Conservation (phyloP, 2,888 invertebrate genomes). For the Pterostichus madidus region DNA sequence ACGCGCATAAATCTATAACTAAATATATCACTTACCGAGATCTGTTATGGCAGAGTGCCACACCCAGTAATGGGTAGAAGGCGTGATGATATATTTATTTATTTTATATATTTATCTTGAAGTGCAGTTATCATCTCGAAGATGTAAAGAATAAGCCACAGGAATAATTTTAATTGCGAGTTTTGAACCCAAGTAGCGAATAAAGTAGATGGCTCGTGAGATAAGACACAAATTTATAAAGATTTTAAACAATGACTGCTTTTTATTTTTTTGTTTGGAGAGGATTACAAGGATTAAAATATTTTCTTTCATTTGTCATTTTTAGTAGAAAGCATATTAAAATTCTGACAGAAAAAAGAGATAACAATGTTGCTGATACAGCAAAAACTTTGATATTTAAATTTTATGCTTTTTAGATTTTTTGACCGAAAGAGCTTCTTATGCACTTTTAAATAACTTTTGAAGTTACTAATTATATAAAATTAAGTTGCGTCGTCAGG, state of each 20-base stretch:
- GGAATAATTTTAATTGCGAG: too few species aligned
- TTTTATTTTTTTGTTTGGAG: not conserved
- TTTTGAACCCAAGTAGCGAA: too few species aligned
- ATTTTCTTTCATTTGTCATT: not conserved
- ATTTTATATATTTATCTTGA: too few species aligned
- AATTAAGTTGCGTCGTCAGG: constrained; percentile 21
- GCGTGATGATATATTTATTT: too few species aligned
- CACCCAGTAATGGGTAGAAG: too few species aligned
- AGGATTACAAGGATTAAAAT: constrained; percentile 11
- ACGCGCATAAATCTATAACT: too few species aligned
- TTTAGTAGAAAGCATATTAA: not conserved
- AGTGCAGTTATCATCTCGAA: too few species aligned
- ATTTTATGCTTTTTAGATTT: constrained; percentile 10
- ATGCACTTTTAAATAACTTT: constrained; percentile 31
- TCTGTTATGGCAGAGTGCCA: too few species aligned
- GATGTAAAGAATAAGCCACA: too few species aligned
- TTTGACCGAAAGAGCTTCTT: constrained; percentile 7
- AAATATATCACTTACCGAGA: too few species aligned
- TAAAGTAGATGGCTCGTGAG: not conserved
- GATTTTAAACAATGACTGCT: not conserved
- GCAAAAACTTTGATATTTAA: not conserved
- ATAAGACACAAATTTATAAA: constrained; percentile 3
- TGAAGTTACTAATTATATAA: constrained; percentile 6
- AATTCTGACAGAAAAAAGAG: not conserved
- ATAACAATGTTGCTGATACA: not conserved